phyloP scores from a whole-genome alignment of 2,888 invertebrate species.

The Watsonalla binaria region DNA sequence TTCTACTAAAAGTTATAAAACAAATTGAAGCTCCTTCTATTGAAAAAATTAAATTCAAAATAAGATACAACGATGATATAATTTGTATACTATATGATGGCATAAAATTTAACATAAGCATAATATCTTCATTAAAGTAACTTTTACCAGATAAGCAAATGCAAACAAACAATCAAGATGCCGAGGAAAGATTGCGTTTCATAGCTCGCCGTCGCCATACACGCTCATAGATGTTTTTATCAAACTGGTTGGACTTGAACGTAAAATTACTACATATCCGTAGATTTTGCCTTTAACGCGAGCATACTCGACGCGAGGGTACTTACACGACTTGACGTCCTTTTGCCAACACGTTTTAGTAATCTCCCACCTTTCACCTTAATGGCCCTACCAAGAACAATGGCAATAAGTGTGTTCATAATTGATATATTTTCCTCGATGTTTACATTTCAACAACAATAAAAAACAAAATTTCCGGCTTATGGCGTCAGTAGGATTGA shows the following conservation, averaged over 20 bases:
- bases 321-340: conserved; percentile 1
- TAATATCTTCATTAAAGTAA: background rate
- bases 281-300: conserved; percentile 2
- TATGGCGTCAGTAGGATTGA: conserved; percentile 5
- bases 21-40: background rate
- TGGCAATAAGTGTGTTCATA: background rate
- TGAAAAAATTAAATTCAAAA: background rate
- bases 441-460: background rate
- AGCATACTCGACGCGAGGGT: background rate
- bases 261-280: background rate
- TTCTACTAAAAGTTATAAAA: too few species aligned
- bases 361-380: conserved; percentile 4
- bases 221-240: conserved; percentile 1
- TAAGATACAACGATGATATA: too few species aligned
- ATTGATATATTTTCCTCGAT: background rate
- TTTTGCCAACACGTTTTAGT: conserved; percentile 4
- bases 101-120: too few species aligned
- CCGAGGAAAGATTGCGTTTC: conserved; percentile 1
- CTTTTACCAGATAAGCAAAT: background rate
- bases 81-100: too few species aligned
- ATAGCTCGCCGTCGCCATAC: background rate
- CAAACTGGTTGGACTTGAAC: conserved; percentile 2
- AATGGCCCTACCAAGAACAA: conserved; percentile 1
- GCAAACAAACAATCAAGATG: conserved; percentile 1
- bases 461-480: conserved; percentile 1